These are phyloP conservation scores for Melanotaenia pygmaea DNA, from an alignment of 2,797 vertebrate genomes.

Conservation along the genomic window DNA sequence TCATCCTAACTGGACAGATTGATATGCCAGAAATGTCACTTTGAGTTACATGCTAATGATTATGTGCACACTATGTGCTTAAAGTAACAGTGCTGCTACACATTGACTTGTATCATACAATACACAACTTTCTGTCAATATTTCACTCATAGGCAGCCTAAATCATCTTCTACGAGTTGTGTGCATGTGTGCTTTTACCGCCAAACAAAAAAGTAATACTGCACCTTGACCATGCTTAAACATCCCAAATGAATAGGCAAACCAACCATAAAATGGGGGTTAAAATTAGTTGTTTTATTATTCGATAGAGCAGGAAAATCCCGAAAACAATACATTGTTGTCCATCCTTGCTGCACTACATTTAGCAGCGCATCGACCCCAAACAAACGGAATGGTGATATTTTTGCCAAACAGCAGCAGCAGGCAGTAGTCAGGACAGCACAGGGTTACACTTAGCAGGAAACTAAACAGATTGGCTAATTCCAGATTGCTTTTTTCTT, in stretches of 20 bases:
- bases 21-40: no score
- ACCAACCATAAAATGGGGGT: constrained; percentile 70
- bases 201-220: background rate
- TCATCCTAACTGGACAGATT: no score
- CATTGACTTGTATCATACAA: no score
- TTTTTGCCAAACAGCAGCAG: constrained; percentile 76
- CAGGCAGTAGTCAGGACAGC: constrained; percentile 80
- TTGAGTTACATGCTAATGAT: background rate
- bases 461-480: constrained; percentile 41
- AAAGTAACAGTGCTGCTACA: no score
- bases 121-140: background rate
- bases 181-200: no score
- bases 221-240: background rate
- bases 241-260: constrained; percentile 20
- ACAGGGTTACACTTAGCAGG: constrained; percentile 69
- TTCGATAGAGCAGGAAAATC: constrained; percentile 79
- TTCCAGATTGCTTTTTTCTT: constrained; percentile 51
- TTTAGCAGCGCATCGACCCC: constrained; percentile 59
- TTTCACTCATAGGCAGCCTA: background rate
- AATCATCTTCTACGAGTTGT: background rate
- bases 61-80: no score
- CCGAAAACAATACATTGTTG: constrained; percentile 72
- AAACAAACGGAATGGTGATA: constrained; percentile 83
- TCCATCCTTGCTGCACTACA: constrained; percentile 64
- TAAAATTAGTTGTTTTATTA: constrained; percentile 89